Base-by-base conservation (phyloP, 2,888 invertebrate genomes). In the Tetropium fuscum region DNA sequence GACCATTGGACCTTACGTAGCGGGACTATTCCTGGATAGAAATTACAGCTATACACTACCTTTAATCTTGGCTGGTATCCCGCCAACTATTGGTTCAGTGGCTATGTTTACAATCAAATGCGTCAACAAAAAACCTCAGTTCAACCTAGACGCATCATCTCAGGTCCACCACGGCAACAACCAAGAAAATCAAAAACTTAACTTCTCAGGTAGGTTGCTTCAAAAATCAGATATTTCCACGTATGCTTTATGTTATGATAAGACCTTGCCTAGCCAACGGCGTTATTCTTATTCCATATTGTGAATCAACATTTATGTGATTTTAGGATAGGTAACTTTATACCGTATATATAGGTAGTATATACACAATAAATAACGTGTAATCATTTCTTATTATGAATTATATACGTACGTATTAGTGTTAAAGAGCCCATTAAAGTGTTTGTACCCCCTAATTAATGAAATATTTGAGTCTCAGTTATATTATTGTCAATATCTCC, bases 1-100 rank as follows among this genome's bases (percentile, higher is more conserved):
- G 62, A 94, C 94, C 0, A 80, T 93, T 25, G 97, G 97, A 0
- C 95, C 97, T 0, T 92, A 93, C 3, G 84, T 96, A 48, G 96
- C 95, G 22, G 95, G 93, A 64, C 84, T 87, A 67, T 81, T 91
- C 5, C 87, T 67, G 22, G 71, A 84, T 67, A 86, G 86, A 62
- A 83, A 85, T 30, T 80, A 86, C 1, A 88, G 88, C 3, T 97
- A 95, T 76, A 87, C 86, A 1, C 73, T 92, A 56, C 91, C 95
- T 0, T 91, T 97, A 72, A 83, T 94, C 57, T 81, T 94, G 61
- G 93, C 95, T 11, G 96, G 96, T 0, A 84, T 93, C 48, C 94
- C 95, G 6, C 95, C 96, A 0, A 84, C 95, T 19, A 73, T 95
- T 1, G 95, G 95, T 2, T 91, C 93, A 2, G 78, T 90, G 3